These are phyloP conservation scores for Phymastichus coffea DNA, from an alignment of 1,140 invertebrate species.

Conservation along the genomic window DNA sequence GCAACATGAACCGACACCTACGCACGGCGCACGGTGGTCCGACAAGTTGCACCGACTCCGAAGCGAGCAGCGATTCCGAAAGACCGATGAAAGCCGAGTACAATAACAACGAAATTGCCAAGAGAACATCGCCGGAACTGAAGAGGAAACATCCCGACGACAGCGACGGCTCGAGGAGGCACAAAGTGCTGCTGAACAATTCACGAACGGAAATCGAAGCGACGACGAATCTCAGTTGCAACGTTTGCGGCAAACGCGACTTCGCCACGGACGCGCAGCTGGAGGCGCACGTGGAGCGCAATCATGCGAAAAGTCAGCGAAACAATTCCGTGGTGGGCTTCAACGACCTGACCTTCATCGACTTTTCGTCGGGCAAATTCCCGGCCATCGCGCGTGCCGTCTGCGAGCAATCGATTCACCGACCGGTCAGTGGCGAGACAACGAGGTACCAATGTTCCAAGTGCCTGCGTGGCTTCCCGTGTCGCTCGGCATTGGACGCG, in stretches of 20 bases:
- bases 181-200: constrained; percentile 40
- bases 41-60: constrained; percentile 44
- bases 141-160: constrained; percentile 41
- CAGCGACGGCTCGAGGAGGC: constrained; percentile 33
- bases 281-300: constrained; percentile 70
- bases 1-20: constrained; percentile 85
- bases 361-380: constrained; percentile 78
- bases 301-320: constrained; percentile 65
- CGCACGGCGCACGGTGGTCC: constrained; percentile 61
- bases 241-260: constrained; percentile 63
- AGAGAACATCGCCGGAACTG: constrained; percentile 40
- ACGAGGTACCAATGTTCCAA: constrained; percentile 71
- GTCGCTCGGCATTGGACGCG: constrained; percentile 67
- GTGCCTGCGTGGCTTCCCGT: constrained; percentile 75
- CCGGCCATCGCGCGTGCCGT: constrained; percentile 71
- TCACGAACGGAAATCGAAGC: constrained; percentile 28
- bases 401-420: constrained; percentile 70
- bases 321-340: constrained; percentile 63
- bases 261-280: constrained; percentile 62
- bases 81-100: constrained; percentile 50
- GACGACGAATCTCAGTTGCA: constrained; percentile 46
- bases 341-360: constrained; percentile 74
- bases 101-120: constrained; percentile 50
- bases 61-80: constrained; percentile 54
- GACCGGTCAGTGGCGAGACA: constrained; percentile 60